Evolutionary conservation across 2,113 vertebrate genomes (phyloP).

Genomic region (Nymphicus hollandicus): DNA sequence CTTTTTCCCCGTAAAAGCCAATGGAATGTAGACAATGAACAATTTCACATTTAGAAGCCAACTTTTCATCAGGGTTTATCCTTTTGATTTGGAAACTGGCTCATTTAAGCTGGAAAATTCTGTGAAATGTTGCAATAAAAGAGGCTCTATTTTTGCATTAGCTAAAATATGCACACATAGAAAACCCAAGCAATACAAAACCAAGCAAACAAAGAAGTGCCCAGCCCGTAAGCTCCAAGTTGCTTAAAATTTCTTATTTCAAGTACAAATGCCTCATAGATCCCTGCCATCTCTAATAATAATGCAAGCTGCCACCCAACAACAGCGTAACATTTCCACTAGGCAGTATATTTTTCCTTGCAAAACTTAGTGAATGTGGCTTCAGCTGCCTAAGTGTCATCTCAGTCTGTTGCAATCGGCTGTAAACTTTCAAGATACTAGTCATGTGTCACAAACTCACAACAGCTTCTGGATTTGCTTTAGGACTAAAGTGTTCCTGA

Average conservation of each 20-base stretch:
- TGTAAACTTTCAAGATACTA: constrained; percentile 1
- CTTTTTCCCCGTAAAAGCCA: neutral
- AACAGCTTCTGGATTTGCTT: constrained; percentile 46
- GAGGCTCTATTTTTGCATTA: constrained; percentile 49
- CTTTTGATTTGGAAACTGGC: constrained; percentile 57
- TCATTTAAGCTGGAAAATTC: constrained; percentile 51
- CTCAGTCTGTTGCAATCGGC: constrained; percentile 40
- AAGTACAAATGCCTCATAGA: neutral
- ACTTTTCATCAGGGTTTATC: constrained; percentile 39
- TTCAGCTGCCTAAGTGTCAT: constrained; percentile 62
- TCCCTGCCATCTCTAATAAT: neutral
- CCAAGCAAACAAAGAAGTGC: neutral
- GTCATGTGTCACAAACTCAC: constrained; percentile 24
- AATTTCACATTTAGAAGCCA: constrained; percentile 39
- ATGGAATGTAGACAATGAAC: constrained; percentile 34
- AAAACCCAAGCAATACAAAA: neutral
- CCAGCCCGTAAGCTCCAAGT: neutral
- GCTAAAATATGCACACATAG: constrained; percentile 24
- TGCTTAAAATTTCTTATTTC: neutral
- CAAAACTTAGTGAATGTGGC: constrained; percentile 13
- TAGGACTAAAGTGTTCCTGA: constrained; percentile 37
- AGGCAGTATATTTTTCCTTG: neutral
- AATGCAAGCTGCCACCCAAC: constrained; percentile 35
- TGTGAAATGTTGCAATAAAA: constrained; percentile 55
- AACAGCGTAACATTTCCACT: constrained; percentile 18